Conservation (phyloP, 2,888 invertebrate species). For the Galerucella pusilla region DNA sequence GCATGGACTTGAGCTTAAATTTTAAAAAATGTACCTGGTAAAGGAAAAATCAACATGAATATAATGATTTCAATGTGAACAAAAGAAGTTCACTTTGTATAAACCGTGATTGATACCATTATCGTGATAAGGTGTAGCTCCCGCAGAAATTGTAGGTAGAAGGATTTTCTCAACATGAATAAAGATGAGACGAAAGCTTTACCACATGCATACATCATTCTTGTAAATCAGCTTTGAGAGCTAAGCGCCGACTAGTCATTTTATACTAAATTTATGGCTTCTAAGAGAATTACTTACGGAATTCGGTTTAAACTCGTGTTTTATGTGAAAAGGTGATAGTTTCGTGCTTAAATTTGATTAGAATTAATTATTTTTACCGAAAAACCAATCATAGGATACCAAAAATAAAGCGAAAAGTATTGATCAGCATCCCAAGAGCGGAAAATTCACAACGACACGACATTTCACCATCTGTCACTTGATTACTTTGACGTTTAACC, state of each 20-base stretch:
- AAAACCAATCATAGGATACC: fast-evolving
- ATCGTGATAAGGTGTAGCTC: constrained; percentile 11
- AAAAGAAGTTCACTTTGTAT: background rate
- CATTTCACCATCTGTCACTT: no score
- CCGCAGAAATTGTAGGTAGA: constrained; percentile 16
- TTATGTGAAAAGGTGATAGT: background rate
- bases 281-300: background rate
- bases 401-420: no score
- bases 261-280: constrained; percentile 6
- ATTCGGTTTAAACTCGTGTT: background rate
- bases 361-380: background rate
- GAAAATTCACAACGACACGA: no score
- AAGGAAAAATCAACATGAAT: background rate
- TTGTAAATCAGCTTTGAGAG: constrained; percentile 25
- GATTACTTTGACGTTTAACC: no score
- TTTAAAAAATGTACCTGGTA: no score
- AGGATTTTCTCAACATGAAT: constrained; percentile 22
- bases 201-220: constrained; percentile 26
- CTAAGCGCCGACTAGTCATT: constrained; percentile 9
- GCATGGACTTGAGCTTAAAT: no score
- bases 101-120: constrained; percentile 14
- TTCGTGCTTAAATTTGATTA: background rate
- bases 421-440: no score
- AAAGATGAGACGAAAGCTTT: constrained; percentile 25
- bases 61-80: background rate